Evolutionary conservation across 1,140 invertebrate genomes (phyloP).

Genomic region (Riptortus pedestris): DNA sequence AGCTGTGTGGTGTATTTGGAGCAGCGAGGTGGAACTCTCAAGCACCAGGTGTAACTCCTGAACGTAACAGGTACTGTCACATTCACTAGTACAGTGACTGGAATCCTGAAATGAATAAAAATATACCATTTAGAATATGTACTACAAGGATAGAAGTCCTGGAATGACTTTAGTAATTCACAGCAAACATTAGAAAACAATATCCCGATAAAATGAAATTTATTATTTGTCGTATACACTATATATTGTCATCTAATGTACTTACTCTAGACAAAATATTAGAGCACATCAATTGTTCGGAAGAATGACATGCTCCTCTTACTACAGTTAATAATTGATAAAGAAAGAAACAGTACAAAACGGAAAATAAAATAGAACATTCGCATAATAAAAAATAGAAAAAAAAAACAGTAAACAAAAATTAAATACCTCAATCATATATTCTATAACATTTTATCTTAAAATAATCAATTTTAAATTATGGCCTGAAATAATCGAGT

Average conservation of each 20-base stretch:
- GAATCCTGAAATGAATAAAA: conserved; percentile 21
- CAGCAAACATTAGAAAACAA: neutral
- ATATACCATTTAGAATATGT: neutral
- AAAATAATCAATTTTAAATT: too few species aligned
- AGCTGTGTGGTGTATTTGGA: conserved; percentile 31
- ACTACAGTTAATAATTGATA: too few species aligned
- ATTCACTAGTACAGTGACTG: conserved; percentile 26
- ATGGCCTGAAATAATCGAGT: too few species aligned
- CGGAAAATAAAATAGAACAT: too few species aligned
- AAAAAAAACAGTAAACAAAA: too few species aligned
- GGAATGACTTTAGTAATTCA: neutral
- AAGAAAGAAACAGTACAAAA: too few species aligned
- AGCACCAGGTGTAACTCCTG: conserved; percentile 32
- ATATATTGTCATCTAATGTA: neutral
- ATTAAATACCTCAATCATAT: too few species aligned
- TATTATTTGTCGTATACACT: too few species aligned
- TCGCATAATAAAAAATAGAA: too few species aligned
- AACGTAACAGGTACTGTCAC: conserved; percentile 31
- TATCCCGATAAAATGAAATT: neutral
- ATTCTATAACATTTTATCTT: too few species aligned
- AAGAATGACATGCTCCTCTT: too few species aligned
- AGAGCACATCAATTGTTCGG: neutral
- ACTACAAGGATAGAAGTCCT: neutral
- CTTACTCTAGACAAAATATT: neutral
- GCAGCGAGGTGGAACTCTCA: conserved; percentile 33